Base-by-base conservation (phyloP, 2,797 vertebrate species). In the Aplochiton taeniatus region DNA sequence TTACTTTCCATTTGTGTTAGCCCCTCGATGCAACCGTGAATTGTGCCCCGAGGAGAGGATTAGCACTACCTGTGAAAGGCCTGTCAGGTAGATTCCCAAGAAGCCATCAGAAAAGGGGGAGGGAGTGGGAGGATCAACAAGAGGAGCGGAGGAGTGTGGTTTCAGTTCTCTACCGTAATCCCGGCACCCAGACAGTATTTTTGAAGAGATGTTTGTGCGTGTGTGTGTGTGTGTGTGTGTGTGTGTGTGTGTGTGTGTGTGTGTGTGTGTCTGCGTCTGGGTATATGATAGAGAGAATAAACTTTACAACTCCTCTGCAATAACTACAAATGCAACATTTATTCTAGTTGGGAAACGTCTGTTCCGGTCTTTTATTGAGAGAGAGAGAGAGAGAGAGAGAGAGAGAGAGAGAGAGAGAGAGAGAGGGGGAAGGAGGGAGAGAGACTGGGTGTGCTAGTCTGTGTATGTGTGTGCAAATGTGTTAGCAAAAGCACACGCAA, bases 111-210 rank as follows among this genome's bases (percentile, higher is more conserved):
- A 80, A 79, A 77, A 66, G 72, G 70, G 63, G 72, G 80, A 77
- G 72, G 66, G 75, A 66, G 80, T 82, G 69, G 78, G 78, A 79
- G 74, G 75, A n/a, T 68, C 63, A 59, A 50, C 51, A 16, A 48
- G 68, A 59, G 67, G 49, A 66, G 63, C 81, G 76, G 46, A 51
- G 87, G 86, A 85, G 66, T 69, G 46, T 47, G 43, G 59, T 71
- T 74, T 56, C 0, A 76, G 87, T 77, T 68, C 66, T 58, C 47
- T 45, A 54, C 52, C 47, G 11, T 72, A 61, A 56, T 93, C 90
- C 90, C 85, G 81, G 85, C 85, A 76, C 77, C 85, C 89, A 88
- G 87, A 85, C 87, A 88, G 91, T 88, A 89, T 91, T 88, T 87
- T 81, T 84, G 88, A 87, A 91, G 90, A 91, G 90, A 90, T 31